Percentiles rank a stretch among this genome's conserved stretches.
Conservation (phyloP, 2,888 invertebrate genomes). For the Yponomeuta evonymella region DNA sequence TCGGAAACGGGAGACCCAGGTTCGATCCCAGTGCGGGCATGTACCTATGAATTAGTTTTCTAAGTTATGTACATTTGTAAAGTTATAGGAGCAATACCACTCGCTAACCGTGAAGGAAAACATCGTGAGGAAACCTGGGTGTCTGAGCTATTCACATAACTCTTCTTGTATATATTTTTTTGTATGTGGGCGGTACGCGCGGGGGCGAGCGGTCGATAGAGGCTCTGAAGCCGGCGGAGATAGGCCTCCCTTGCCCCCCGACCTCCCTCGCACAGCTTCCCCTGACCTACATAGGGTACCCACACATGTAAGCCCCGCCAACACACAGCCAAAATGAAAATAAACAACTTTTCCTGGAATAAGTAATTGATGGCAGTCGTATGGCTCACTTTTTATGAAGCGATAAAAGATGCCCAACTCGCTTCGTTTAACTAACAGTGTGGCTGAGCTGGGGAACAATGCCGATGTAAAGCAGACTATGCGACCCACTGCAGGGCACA, state of each 20-base stretch:
- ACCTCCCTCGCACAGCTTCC: conserved; percentile 29
- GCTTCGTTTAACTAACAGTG: not conserved
- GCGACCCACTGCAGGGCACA: too few relatives aligned
- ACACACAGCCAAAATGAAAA: conserved; percentile 8
- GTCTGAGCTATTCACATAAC: too few relatives aligned
- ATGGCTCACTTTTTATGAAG: not conserved
- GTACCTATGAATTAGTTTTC: too few relatives aligned
- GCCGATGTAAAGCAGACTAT: too few relatives aligned
- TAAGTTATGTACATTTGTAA: too few relatives aligned
- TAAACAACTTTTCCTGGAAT: not conserved
- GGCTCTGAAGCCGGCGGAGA: not conserved
- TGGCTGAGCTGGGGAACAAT: not conserved
- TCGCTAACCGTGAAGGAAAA: too few relatives aligned
- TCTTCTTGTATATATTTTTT: not conserved
- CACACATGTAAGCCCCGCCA: conserved; percentile 37
- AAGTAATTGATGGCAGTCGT: not conserved
- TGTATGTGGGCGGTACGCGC: conserved; percentile 30
- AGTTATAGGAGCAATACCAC: too few relatives aligned
- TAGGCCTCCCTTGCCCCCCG: conserved; percentile 23
- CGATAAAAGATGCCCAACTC: not conserved
- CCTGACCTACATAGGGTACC: conserved; percentile 53
- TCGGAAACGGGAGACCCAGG: too few relatives aligned
- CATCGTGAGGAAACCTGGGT: too few relatives aligned
- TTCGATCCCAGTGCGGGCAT: too few relatives aligned
- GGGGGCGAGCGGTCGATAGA: conserved; percentile 48